Evolutionary conservation across 1,140 invertebrate species (phyloP), one percentile per base, ranked within the genome.

Genomic region (Tyrophagus putrescentiae): DNA sequence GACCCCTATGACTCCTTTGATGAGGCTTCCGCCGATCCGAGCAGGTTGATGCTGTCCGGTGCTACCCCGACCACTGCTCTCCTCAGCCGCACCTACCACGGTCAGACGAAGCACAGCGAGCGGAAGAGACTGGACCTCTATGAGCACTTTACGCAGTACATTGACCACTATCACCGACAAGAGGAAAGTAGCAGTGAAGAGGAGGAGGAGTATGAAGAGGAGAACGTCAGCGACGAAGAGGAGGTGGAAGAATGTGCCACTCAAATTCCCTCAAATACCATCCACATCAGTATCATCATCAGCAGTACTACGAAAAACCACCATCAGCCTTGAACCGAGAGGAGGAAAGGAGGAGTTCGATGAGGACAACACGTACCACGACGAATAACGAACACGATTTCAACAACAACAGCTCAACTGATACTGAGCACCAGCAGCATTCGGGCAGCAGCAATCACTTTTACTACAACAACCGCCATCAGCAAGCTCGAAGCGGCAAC

Each of bases 11-110:
- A n/a, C n/a, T n/a, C n/a, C n/a, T n/a, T n/a, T n/a, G n/a, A n/a
- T n/a, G n/a, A n/a, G n/a, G n/a, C n/a, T n/a, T n/a, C n/a, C n/a
- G n/a, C n/a, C n/a, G n/a, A n/a, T n/a, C n/a, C 39, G 45, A 9
- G 18, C 45, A 48, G 45, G 6, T 48, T 13, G 45, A 48, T 6
- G 31, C 13, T 7, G 45, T 18, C 7, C 23, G 31, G 18, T 48
- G 23, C n/a, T n/a, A n/a, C 21, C 27, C 2, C 13, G 52, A 31
- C 4, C 3, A 27, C 9, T 31, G 32, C 25, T 13, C 28, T n/a
- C 54, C 57, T 31, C 45, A 63, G 89, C 70, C 87, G 90, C 71
- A 93, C 89, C 1, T 93, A 92, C 73, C 88, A 93, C 72, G 88
- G 88, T 6, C 84, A 84, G 16, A 80, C 81, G 6, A 75, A 80